phyloP scores from a whole-genome alignment of 2,888 invertebrate genomes.

The Caenorhabditis macrosperma region DNA sequence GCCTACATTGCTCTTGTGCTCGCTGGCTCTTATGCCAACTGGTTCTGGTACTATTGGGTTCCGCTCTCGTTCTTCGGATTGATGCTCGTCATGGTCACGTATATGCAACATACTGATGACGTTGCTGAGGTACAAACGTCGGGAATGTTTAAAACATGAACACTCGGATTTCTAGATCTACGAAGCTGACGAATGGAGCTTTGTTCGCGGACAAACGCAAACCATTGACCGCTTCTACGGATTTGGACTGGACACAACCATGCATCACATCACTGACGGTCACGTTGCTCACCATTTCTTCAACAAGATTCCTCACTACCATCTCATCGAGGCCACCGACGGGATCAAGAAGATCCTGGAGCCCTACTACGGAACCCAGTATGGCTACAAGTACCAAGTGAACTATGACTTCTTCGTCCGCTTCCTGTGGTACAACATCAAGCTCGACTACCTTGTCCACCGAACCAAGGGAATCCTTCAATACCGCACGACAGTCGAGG shows the following conservation, averaged over 20 bases:
- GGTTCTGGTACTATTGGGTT: conserved; percentile 73
- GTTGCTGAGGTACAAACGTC: conserved; percentile 72
- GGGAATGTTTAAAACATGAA: background rate
- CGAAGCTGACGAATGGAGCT: conserved; percentile 72
- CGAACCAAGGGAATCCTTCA: conserved; percentile 74
- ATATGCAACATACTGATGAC: conserved; percentile 72
- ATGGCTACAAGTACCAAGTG: conserved; percentile 69
- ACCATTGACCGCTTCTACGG: conserved; percentile 69
- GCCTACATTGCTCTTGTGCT: conserved; percentile 67
- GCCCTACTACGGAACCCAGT: conserved; percentile 66
- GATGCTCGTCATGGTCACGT: conserved; percentile 73
- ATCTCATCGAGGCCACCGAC: conserved; percentile 75
- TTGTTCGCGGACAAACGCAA: conserved; percentile 67
- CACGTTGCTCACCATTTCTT: conserved; percentile 79
- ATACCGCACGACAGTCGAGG: conserved; percentile 59
- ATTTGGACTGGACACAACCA: conserved; percentile 63
- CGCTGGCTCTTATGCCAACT: conserved; percentile 62
- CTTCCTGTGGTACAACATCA: conserved; percentile 73
- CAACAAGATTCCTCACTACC: conserved; percentile 76
- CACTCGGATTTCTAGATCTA: conserved; percentile 49
- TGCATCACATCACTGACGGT: conserved; percentile 71
- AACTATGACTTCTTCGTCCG: conserved; percentile 72
- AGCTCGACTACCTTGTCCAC: conserved; percentile 75
- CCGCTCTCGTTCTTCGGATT: conserved; percentile 72
- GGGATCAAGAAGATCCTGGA: conserved; percentile 67